Evolutionary conservation across 2,888 invertebrate genomes (phyloP), one percentile per base, ranked within the genome.

Genomic region (Dioctria linearis): DNA sequence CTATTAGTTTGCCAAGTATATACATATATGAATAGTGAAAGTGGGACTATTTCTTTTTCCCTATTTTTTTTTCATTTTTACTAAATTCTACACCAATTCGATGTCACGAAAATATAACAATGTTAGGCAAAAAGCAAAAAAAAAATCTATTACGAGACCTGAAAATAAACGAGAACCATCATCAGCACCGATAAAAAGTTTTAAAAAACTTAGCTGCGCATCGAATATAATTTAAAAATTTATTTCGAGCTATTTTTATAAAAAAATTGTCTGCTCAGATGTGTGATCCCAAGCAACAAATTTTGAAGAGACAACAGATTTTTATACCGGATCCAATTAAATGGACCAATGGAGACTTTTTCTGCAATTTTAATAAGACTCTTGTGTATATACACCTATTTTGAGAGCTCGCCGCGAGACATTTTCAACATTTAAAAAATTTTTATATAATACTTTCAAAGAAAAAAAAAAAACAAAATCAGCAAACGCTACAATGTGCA

Each of bases 171-270:
- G 46, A 51, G 63, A 25, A 25, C 76, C 43, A 75, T 61, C 66
- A 66, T 3, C 25, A 25, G 25, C 46, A 43, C 37, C 13, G 37
- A 37, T 25, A n/a, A 46, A 66, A 59, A 59, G 43, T 40, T 9
- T 25, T 11, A 51, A 75, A 75, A 61, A 75, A 43, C 3, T 75
- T 25, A 37, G 76, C 76, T 61, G 61, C 49, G 49, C 25, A 25
- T 73, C 73, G n/a, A 73, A 59, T 73, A 59, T 73, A 57, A 73
- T 73, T 73, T 73, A 57, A 59, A 57, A 57, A 57, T 40, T 57
- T 59, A 73, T 13, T 43, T 9, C n/a, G 40, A 57, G 57, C 73
- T 73, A 73, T 73, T 73, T 73, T 59, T 73, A 39, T 57, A 73
- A 73, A 25, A 25, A 39, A 40, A 51, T 59, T 73, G 57, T 73